Conservation (phyloP, 1,140 invertebrate genomes). For the Anastrepha ludens region DNA sequence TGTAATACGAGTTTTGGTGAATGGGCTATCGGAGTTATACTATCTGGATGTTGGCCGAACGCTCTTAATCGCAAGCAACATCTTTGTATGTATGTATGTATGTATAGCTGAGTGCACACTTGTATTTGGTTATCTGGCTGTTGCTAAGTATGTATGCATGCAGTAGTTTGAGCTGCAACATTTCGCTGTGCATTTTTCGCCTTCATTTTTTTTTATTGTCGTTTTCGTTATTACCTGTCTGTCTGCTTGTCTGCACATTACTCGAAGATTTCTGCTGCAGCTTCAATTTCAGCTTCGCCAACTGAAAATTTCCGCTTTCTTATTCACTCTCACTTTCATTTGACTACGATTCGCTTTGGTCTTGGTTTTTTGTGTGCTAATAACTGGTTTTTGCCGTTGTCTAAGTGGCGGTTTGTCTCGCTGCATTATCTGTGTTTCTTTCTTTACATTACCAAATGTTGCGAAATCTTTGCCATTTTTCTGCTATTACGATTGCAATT, state of each 20-base stretch:
- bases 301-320: constrained; percentile 72
- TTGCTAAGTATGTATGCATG: neutral
- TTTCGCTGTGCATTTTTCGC: constrained; percentile 58
- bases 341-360: constrained; percentile 57
- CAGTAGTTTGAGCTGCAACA: neutral
- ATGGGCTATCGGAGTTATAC: neutral
- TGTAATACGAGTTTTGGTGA: neutral
- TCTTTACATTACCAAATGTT: constrained; percentile 65
- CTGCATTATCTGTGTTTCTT: constrained; percentile 2
- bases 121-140: neutral
- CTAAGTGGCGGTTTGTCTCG: neutral
- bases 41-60: neutral
- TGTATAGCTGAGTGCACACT: neutral
- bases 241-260: too few relatives aligned
- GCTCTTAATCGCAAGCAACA: neutral
- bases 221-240: constrained; percentile 12
- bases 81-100: neutral
- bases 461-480: constrained; percentile 63
- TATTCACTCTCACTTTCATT: constrained; percentile 75
- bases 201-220: constrained; percentile 55
- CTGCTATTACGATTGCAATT: constrained; percentile 65
- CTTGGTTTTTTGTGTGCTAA: constrained; percentile 60
- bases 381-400: constrained; percentile 59
- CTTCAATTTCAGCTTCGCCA: constrained; percentile 2
- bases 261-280: neutral